Percentiles rank a stretch among this genome's conserved stretches.
These are phyloP conservation scores for Nebria salina DNA, from an alignment of 2,888 invertebrate species.

Conservation along the genomic window DNA sequence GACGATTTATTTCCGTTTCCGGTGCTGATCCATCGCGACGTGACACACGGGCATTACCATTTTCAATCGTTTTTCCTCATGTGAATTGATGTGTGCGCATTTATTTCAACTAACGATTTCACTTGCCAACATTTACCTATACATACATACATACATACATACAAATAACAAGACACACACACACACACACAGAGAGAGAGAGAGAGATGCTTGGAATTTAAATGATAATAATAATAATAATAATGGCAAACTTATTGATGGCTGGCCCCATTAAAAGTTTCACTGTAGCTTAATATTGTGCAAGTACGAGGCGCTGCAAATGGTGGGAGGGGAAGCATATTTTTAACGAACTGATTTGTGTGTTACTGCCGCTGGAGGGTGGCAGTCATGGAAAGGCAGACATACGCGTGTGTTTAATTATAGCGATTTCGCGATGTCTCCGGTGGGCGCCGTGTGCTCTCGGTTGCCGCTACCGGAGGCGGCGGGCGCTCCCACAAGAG, in stretches of 20 bases:
- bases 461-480: constrained; percentile 30
- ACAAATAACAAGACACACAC: too few species aligned
- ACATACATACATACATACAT: too few species aligned
- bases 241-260: not conserved
- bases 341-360: constrained; percentile 1
- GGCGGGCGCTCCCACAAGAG: constrained; percentile 56
- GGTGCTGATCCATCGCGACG: not conserved
- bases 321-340: not conserved
- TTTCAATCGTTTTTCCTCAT: not conserved
- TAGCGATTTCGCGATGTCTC: constrained; percentile 12
- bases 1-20: not conserved
- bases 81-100: not conserved
- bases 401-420: constrained; percentile 22
- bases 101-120: not conserved
- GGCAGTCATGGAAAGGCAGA: not conserved
- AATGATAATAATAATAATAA: not conserved
- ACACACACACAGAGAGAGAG: too few species aligned
- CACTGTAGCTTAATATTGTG: not conserved
- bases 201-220: not conserved
- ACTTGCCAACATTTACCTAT: too few species aligned
- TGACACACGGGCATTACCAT: not conserved
- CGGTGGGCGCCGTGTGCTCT: constrained; percentile 22
- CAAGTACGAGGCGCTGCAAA: not conserved
- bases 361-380: not conserved
- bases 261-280: not conserved